Conservation (phyloP, 2,113 vertebrate genomes). For the Pleuronectes platessa region DNA sequence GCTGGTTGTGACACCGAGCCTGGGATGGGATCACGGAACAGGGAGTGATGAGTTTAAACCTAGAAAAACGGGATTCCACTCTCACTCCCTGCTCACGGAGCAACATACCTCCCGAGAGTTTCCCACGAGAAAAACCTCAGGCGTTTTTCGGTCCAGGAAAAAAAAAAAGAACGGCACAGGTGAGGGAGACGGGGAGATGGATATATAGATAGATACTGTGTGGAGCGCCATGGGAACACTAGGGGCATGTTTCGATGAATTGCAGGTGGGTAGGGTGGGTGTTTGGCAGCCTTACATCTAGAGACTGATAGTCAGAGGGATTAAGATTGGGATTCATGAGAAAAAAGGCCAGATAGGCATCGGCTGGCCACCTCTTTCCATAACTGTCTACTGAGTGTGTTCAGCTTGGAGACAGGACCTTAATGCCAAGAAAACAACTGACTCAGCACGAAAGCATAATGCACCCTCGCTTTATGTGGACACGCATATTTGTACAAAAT, state of each 20-base stretch:
- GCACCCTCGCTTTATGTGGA: background rate
- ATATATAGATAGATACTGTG: constrained; percentile 19
- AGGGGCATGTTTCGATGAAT: background rate
- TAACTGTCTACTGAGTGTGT: constrained; percentile 12
- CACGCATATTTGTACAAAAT: no score
- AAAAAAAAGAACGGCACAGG: background rate
- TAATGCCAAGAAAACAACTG: background rate
- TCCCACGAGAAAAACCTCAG: constrained; percentile 82
- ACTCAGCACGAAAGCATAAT: background rate
- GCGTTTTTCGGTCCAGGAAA: constrained; percentile 66
- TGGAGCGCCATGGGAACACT: constrained; percentile 2
- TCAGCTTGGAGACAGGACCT: background rate
- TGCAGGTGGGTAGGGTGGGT: background rate
- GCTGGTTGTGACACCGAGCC: constrained; percentile 35
- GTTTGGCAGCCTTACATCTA: constrained; percentile 6
- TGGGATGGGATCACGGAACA: constrained; percentile 56
- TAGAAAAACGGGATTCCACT: constrained; percentile 81
- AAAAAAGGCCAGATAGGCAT: constrained; percentile 57
- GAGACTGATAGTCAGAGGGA: constrained; percentile 14
- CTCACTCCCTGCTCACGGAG: constrained; percentile 70
- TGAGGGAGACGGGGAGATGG: constrained; percentile 2
- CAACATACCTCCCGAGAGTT: constrained; percentile 77
- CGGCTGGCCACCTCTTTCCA: constrained; percentile 36
- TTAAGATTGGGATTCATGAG: constrained; percentile 54
- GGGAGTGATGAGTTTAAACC: constrained; percentile 68